Conservation (phyloP, 2,888 invertebrate species). For the Epistrophe eligans region DNA sequence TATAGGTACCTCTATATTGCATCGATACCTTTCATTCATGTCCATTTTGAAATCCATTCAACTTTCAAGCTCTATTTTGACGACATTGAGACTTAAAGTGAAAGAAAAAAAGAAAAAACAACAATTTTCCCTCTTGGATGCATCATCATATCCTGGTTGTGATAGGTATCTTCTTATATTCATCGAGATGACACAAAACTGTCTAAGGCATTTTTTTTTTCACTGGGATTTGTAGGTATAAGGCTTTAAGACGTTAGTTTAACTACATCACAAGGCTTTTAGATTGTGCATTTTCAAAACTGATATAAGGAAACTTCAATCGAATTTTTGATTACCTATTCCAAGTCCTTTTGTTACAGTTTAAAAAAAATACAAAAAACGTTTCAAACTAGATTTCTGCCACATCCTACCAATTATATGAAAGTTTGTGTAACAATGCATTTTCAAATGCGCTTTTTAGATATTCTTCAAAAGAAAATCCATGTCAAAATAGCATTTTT, state of each 20-base stretch:
- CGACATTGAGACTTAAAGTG: slow-evolving; percentile 62
- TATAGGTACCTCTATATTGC: background rate
- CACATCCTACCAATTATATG: slow-evolving; percentile 63
- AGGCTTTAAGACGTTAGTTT: slow-evolving; percentile 39
- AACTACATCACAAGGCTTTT: slow-evolving; percentile 23
- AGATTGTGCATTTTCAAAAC: slow-evolving; percentile 31
- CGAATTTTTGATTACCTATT: slow-evolving; percentile 68
- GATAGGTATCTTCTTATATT: slow-evolving; percentile 24
- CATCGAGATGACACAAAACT: slow-evolving; percentile 32
- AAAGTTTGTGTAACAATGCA: slow-evolving; percentile 31
- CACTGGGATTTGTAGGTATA: background rate
- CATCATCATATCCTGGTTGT: slow-evolving; percentile 46
- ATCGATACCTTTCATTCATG: slow-evolving; percentile 43
- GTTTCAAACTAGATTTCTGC: slow-evolving; percentile 26
- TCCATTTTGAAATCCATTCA: slow-evolving; percentile 61
- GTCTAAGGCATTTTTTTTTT: background rate
- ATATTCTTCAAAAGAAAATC: slow-evolving; percentile 34
- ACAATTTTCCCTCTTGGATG: slow-evolving; percentile 36
- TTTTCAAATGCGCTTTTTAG: slow-evolving; percentile 39
- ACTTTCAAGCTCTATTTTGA: slow-evolving; percentile 19
- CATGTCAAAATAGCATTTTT: slow-evolving; percentile 36
- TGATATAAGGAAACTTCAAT: slow-evolving; percentile 63
- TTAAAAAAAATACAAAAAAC: background rate
- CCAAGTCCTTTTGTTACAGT: slow-evolving; percentile 25
- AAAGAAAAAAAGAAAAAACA: slow-evolving; percentile 19